These are phyloP conservation scores for Corythornis leucogaster DNA, from an alignment of 2,797 vertebrate genomes.

Conservation along the genomic window DNA sequence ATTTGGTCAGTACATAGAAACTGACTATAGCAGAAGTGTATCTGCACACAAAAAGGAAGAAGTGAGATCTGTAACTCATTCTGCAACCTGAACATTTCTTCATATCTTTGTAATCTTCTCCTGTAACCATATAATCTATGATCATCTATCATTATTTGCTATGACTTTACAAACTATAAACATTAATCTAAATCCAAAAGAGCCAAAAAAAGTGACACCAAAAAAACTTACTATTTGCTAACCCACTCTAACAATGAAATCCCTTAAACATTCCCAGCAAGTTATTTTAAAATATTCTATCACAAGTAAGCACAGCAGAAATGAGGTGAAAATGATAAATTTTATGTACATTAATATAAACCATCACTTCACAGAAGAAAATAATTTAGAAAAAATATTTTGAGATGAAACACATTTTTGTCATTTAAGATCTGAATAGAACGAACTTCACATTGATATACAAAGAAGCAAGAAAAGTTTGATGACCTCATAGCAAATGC, in stretches of 20 bases:
- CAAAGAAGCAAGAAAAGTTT: not conserved
- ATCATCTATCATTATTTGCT: not conserved
- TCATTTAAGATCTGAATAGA: slow-evolving; percentile 5
- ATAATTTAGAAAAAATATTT: not conserved
- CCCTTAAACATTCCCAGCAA: not conserved
- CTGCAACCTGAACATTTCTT: not conserved
- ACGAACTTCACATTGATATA: not conserved
- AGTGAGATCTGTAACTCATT: not conserved
- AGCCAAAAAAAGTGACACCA: not conserved
- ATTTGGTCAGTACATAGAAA: not conserved
- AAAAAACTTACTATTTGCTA: not conserved
- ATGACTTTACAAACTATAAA: not conserved
- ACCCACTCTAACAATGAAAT: not conserved
- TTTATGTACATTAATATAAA: not conserved
- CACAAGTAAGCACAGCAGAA: slow-evolving; percentile 9
- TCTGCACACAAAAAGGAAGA: not conserved
- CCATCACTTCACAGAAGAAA: not conserved
- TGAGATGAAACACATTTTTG: not conserved
- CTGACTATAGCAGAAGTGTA: not conserved
- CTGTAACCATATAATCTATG: not conserved
- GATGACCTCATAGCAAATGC: not conserved
- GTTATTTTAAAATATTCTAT: not conserved
- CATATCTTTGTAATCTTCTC: not conserved
- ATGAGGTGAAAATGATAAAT: slow-evolving; percentile 10
- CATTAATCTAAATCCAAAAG: not conserved